These are phyloP conservation scores for Pangasius djambal DNA, from an alignment of 2,797 vertebrate species.

Conservation along the genomic window DNA sequence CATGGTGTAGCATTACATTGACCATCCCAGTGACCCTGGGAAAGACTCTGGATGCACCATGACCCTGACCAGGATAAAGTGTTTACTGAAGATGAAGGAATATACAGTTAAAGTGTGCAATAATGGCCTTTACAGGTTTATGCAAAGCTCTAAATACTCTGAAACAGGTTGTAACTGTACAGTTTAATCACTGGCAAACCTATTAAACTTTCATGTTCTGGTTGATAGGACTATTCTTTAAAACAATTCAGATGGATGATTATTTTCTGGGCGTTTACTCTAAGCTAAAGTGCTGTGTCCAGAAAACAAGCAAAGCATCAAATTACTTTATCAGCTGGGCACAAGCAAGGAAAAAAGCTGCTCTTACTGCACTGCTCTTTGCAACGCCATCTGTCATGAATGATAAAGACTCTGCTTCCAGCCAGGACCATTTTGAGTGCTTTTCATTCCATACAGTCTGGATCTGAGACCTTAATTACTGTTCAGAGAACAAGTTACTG, in stretches of 20 bases:
- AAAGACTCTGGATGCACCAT: not conserved
- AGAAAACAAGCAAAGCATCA: constrained; percentile 45
- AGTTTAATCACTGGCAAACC: constrained; percentile 21
- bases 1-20: too few relatives aligned
- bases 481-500: constrained; percentile 47
- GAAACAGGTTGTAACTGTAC: not conserved
- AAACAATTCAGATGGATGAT: constrained; percentile 31
- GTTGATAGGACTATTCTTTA: constrained; percentile 24
- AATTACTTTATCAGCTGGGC: constrained; percentile 37
- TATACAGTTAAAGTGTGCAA: not conserved
- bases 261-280: constrained; percentile 29
- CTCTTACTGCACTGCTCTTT: not conserved
- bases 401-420: constrained; percentile 45
- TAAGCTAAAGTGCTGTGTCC: constrained; percentile 1
- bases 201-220: constrained; percentile 24
- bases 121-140: not conserved
- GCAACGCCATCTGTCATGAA: constrained; percentile 35
- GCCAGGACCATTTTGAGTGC: constrained; percentile 47
- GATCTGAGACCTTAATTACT: constrained; percentile 49
- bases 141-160: not conserved
- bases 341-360: constrained; percentile 2
- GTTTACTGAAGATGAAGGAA: not conserved
- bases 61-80: not conserved
- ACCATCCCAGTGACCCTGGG: not conserved
- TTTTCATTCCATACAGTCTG: constrained; percentile 46